phyloP scores from a whole-genome alignment of 1,140 invertebrate species.

The Pseudachorutes palmiensis region DNA sequence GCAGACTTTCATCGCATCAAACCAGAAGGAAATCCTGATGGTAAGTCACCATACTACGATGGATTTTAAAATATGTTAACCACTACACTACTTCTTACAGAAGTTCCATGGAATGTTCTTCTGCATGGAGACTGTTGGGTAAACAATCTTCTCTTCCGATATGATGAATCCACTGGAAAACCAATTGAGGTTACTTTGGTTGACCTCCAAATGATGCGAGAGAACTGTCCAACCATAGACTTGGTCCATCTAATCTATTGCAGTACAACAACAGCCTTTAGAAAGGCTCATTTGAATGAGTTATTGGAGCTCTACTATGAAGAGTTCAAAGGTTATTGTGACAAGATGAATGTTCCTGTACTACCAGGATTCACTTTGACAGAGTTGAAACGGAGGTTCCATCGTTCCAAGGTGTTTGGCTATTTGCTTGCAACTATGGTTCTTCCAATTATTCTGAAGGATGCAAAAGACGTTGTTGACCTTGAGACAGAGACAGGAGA shows the following conservation, averaged over 20 bases:
- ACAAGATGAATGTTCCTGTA: background rate
- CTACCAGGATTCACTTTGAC: constrained; percentile 3
- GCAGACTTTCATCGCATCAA: background rate
- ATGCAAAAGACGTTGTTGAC: background rate
- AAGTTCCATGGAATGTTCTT: constrained; percentile 46
- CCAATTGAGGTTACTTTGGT: constrained; percentile 45
- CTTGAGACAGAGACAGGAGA: background rate
- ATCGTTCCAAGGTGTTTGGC: constrained; percentile 17
- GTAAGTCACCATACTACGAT: background rate
- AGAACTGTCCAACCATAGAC: constrained; percentile 52
- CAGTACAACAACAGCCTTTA: constrained; percentile 46
- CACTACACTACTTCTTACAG: background rate
- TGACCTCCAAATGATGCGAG: constrained; percentile 52
- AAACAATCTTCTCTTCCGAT: constrained; percentile 47
- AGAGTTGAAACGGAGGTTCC: constrained; percentile 16
- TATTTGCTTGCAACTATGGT: background rate
- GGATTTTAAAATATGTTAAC: background rate
- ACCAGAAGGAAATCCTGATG: background rate
- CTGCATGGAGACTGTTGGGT: constrained; percentile 47
- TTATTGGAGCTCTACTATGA: constrained; percentile 51
- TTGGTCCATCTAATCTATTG: constrained; percentile 52
- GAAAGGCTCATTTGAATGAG: constrained; percentile 44
- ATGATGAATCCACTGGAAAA: constrained; percentile 40
- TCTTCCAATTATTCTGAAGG: background rate
- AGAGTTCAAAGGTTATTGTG: constrained; percentile 41